Conservation (phyloP, 2,888 invertebrate species). For the Nyleta sp. region DNA sequence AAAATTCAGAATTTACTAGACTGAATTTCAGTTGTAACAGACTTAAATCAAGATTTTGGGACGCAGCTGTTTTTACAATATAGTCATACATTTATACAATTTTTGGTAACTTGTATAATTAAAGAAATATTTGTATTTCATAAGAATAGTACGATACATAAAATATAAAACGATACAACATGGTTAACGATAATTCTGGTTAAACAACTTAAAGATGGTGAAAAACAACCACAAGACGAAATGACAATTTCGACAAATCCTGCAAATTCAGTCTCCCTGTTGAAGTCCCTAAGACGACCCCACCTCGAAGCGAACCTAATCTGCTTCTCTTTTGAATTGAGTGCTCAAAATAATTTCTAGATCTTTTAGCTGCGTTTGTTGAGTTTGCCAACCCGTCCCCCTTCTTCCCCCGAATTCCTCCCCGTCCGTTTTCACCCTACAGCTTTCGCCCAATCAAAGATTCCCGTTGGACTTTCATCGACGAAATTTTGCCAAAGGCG, state of each 20-base stretch:
- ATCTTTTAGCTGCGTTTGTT: slow-evolving; percentile 65
- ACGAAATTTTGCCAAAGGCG: neutral
- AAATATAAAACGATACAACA: no score
- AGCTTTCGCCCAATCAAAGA: slow-evolving; percentile 44
- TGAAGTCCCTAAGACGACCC: slow-evolving; percentile 34
- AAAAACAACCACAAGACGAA: neutral
- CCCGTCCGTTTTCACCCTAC: slow-evolving; percentile 38
- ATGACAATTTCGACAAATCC: slow-evolving; percentile 24
- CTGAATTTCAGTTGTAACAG: no score
- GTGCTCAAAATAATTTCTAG: slow-evolving; percentile 56
- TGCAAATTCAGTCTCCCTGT: slow-evolving; percentile 29
- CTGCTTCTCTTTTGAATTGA: slow-evolving; percentile 62
- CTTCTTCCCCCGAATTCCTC: neutral
- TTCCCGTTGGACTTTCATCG: slow-evolving; percentile 15
- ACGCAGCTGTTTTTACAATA: no score
- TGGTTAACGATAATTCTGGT: no score
- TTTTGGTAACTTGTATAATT: no score
- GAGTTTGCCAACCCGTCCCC: slow-evolving; percentile 57
- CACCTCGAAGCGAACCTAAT: slow-evolving; percentile 33
- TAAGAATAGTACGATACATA: no score
- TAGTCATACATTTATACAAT: no score
- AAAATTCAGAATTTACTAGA: no score
- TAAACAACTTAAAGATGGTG: no score
- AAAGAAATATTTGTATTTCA: no score
- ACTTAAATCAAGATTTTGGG: no score